phyloP scores from a whole-genome alignment of 2,888 invertebrate species.

The Tyria jacobaeae region DNA sequence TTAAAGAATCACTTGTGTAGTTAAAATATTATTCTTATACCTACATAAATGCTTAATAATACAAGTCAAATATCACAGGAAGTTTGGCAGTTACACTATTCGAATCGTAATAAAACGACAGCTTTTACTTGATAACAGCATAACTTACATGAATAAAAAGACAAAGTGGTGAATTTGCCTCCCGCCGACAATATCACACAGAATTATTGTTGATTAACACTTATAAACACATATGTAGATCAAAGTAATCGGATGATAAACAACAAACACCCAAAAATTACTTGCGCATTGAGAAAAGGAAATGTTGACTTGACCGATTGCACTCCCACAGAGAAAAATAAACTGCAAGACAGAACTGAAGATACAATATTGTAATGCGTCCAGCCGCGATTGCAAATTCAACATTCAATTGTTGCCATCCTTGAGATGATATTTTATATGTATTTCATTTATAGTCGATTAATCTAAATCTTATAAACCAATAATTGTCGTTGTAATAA shows the following conservation, averaged over 20 bases:
- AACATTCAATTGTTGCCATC: slow-evolving; percentile 6
- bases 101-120: slow-evolving; percentile 19
- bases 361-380: not conserved
- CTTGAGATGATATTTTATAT: not conserved
- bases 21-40: not conserved
- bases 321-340: slow-evolving; percentile 5
- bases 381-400: not conserved
- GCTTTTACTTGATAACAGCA: slow-evolving; percentile 8
- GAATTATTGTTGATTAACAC: slow-evolving; percentile 13
- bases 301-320: not conserved
- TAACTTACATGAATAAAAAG: slow-evolving; percentile 36
- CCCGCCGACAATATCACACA: slow-evolving; percentile 25
- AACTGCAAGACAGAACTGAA: not conserved
- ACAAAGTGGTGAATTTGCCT: slow-evolving; percentile 18
- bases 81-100: slow-evolving; percentile 41
- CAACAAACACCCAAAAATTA: slow-evolving; percentile 42
- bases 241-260: slow-evolving; percentile 29
- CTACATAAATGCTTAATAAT: not conserved
- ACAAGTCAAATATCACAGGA: not conserved
- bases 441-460: not conserved
- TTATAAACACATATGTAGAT: slow-evolving; percentile 30
- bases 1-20: not conserved
- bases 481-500: not conserved
- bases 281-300: not conserved
- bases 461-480: not conserved